These are phyloP conservation scores for Merodon equestris DNA, from an alignment of 2,888 invertebrate genomes.

Conservation along the genomic window DNA sequence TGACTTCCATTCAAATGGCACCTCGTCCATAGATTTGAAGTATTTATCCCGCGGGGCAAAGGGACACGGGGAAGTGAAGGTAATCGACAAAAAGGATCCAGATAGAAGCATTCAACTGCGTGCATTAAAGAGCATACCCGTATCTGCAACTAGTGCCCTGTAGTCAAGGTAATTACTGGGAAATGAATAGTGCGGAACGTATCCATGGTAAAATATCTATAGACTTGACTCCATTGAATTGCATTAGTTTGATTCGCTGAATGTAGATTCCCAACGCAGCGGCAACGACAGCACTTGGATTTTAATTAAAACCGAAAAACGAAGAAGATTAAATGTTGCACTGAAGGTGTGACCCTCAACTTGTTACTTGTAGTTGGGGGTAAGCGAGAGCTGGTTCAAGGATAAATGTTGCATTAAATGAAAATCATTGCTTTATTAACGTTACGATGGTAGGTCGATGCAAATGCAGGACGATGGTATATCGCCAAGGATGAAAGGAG, in stretches of 20 bases:
- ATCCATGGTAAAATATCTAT: conserved; percentile 1
- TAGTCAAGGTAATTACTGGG: conserved; percentile 56
- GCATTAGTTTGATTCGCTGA: conserved; percentile 1
- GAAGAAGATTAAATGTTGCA: not conserved
- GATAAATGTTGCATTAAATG: conserved; percentile 1
- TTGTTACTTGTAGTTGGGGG: conserved; percentile 6
- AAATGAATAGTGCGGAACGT: conserved; percentile 12
- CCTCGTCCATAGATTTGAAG: not conserved
- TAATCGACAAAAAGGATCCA: conserved; percentile 14
- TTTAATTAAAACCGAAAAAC: conserved; percentile 59
- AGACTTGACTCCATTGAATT: not conserved
- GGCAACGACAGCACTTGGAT: conserved; percentile 20
- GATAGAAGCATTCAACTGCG: too few species aligned
- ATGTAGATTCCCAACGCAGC: conserved; percentile 12
- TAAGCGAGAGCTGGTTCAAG: conserved; percentile 5
- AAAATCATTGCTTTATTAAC: too few species aligned
- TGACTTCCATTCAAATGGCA: conserved; percentile 37
- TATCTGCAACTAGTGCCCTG: conserved; percentile 28
- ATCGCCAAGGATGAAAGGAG: too few species aligned
- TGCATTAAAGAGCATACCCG: not conserved
- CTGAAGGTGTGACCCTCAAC: conserved; percentile 42
- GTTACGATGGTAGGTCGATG: too few species aligned
- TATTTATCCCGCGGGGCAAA: conserved; percentile 1
- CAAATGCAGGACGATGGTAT: too few species aligned
- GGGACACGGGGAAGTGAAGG: not conserved